Percentiles rank a stretch among this genome's conserved stretches.
These are phyloP conservation scores for Euphydryas editha DNA, from an alignment of 2,888 invertebrate species.

Conservation along the genomic window DNA sequence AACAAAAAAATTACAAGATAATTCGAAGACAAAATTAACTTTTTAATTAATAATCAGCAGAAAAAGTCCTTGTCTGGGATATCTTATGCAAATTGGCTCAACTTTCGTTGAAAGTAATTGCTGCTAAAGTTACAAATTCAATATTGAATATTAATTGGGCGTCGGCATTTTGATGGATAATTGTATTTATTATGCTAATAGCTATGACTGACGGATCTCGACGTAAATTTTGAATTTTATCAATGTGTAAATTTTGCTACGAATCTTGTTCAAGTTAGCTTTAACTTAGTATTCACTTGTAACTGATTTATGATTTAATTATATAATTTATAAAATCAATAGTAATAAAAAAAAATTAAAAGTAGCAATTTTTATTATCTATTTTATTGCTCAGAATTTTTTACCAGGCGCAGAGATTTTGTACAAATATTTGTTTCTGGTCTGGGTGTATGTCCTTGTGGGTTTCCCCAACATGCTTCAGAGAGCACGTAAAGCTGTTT, in stretches of 20 bases:
- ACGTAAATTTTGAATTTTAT: constrained; percentile 11
- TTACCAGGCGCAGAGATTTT: background rate
- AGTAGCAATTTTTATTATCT: background rate
- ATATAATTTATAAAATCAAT: background rate
- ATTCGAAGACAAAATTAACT: constrained; percentile 3
- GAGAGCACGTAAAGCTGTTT: too few relatives aligned
- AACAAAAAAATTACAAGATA: background rate
- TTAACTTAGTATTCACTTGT: background rate
- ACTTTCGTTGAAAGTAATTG: constrained; percentile 38
- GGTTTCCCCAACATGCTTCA: too few relatives aligned
- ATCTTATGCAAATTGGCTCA: constrained; percentile 38
- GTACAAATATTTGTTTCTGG: background rate
- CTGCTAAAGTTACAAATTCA: constrained; percentile 36
- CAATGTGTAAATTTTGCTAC: background rate
- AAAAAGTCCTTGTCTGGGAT: constrained; percentile 23
- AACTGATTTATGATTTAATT: background rate
- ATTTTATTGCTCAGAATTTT: background rate
- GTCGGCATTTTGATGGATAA: constrained; percentile 32
- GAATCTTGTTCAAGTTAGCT: background rate
- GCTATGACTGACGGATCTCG: constrained; percentile 24
- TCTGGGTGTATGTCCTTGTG: too few relatives aligned
- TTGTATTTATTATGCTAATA: constrained; percentile 34
- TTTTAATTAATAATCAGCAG: constrained; percentile 16
- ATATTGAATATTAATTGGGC: constrained; percentile 39
- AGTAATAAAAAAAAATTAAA: background rate